Conservation (phyloP, 2,113 vertebrate species). For the Haemorhous mexicanus region DNA sequence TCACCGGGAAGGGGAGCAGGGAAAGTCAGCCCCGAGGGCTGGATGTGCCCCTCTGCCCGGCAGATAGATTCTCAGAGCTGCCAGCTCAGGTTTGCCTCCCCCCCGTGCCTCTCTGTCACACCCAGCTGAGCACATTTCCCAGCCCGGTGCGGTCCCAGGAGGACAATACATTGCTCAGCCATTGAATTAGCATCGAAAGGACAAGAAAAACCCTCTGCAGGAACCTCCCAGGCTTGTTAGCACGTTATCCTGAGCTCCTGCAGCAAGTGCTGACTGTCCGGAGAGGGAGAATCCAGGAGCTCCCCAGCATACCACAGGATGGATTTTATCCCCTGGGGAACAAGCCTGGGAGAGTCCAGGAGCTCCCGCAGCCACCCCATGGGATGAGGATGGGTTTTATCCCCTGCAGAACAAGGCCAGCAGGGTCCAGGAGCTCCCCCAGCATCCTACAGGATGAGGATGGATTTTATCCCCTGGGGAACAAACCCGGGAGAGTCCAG, state of each 20-base stretch:
- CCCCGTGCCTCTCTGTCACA: not conserved
- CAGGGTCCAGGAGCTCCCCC: no score
- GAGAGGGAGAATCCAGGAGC: not conserved
- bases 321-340: not conserved
- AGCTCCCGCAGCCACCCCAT: no score
- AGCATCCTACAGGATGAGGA: not conserved
- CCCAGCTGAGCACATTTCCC: not conserved
- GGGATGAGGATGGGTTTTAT: not conserved
- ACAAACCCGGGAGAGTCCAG: no score
- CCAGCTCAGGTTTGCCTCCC: not conserved
- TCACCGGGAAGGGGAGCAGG: accelerated
- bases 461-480: not conserved
- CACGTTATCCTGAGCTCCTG: accelerated
- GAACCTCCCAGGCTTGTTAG: not conserved
- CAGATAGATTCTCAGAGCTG: not conserved
- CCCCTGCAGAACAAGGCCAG: no score
- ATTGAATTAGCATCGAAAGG: not conserved
- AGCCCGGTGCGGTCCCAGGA: not conserved
- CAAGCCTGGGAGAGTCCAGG: no score
- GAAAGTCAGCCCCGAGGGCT: not conserved
- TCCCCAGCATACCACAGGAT: not conserved
- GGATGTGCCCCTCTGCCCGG: not conserved
- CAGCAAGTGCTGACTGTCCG: not conserved
- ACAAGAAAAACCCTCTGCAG: not conserved
- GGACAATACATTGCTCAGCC: not conserved